Evolutionary conservation across 2,113 vertebrate species (phyloP).

Genomic region (Xiphophorus hellerii): DNA sequence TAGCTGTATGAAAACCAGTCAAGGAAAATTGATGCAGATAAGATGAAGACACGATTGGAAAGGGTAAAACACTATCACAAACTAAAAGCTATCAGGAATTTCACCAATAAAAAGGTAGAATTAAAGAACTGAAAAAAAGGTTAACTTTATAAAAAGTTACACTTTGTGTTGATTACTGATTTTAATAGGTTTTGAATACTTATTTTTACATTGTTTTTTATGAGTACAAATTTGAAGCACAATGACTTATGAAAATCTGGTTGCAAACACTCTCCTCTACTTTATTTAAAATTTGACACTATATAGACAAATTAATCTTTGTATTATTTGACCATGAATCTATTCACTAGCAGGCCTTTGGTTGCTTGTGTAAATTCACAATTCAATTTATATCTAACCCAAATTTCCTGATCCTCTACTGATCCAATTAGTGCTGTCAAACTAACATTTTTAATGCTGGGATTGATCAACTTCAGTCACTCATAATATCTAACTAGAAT

Average conservation of each 20-base stretch:
- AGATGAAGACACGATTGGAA: constrained; percentile 20
- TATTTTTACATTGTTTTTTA: neutral
- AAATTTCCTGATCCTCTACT: too few species aligned
- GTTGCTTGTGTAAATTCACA: too few species aligned
- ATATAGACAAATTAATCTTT: too few species aligned
- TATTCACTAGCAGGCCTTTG: too few species aligned
- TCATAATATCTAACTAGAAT: neutral
- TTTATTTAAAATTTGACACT: too few species aligned
- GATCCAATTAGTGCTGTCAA: too few species aligned
- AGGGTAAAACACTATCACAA: neutral
- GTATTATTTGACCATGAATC: too few species aligned
- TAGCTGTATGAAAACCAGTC: constrained; percentile 29
- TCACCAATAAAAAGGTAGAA: neutral
- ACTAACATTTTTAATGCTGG: too few species aligned
- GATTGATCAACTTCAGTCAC: neutral
- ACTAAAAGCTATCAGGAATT: neutral
- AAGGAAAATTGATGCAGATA: constrained; percentile 12
- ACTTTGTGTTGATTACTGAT: neutral
- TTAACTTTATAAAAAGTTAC: neutral
- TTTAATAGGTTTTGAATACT: neutral
- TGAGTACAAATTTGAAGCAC: too few species aligned
- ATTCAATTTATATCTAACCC: too few species aligned
- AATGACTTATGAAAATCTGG: too few species aligned
- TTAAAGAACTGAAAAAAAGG: neutral
- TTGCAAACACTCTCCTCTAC: too few species aligned